Evolutionary conservation across 2,888 invertebrate species (phyloP).

Genomic region (Diaphora mendica): DNA sequence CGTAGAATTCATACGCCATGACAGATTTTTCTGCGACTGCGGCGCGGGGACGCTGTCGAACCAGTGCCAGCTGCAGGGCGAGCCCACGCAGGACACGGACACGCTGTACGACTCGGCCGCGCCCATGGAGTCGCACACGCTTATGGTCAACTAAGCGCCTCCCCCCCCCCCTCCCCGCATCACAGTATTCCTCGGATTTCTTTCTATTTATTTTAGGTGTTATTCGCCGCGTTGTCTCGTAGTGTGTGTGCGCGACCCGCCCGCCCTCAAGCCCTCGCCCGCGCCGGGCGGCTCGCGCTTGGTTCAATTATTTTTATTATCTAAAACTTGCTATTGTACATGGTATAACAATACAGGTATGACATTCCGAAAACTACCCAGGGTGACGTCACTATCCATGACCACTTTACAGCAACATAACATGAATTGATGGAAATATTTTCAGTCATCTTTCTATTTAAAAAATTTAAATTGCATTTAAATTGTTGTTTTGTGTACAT

Average conservation of each 20-base stretch:
- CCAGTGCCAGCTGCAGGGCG: slow-evolving; percentile 99
- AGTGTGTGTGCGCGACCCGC: slow-evolving; percentile 43
- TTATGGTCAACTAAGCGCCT: slow-evolving; percentile 93
- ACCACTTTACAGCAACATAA: no score
- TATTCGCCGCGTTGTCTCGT: slow-evolving; percentile 52
- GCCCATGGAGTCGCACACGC: slow-evolving; percentile 99
- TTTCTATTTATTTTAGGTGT: slow-evolving; percentile 67
- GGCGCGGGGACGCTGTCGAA: slow-evolving; percentile 99
- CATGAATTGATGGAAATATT: no score
- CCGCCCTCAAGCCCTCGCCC: slow-evolving; percentile 26
- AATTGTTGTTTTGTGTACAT: no score
- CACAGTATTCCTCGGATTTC: slow-evolving; percentile 42
- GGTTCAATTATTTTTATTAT: slow-evolving; percentile 80
- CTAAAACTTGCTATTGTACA: no score
- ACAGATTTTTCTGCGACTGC: slow-evolving; percentile 99
- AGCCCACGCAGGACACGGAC: slow-evolving; percentile 99
- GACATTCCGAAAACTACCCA: no score
- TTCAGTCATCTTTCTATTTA: no score
- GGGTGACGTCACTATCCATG: no score
- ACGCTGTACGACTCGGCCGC: slow-evolving; percentile 99
- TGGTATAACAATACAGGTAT: no score
- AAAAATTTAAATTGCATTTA: no score
- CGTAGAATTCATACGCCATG: slow-evolving; percentile 99
- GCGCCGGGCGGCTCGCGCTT: slow-evolving; percentile 29
- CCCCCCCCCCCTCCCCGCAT: slow-evolving; percentile 25